Conservation (phyloP, 2,888 invertebrate species). For the Drosophila seclusa region DNA sequence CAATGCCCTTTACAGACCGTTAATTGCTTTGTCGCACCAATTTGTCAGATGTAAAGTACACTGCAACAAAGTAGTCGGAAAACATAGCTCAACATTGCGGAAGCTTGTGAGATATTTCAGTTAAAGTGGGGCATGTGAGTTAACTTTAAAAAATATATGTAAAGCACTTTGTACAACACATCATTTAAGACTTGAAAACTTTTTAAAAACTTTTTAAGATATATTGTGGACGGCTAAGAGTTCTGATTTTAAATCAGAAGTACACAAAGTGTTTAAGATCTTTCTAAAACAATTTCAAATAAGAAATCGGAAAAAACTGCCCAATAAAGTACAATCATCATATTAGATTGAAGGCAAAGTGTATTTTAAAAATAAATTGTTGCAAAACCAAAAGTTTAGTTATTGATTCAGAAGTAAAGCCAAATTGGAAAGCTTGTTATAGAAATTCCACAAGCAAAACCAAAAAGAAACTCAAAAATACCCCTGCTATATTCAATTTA, state of each 20-base stretch:
- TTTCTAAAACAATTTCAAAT: neutral
- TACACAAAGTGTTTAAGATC: neutral
- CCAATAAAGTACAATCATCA: neutral
- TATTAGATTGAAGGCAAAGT: too few relatives aligned
- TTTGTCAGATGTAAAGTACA: constrained; percentile 52
- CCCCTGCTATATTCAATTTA: neutral
- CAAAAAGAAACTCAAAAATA: neutral
- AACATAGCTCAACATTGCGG: constrained; percentile 5
- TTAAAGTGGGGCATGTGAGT: neutral
- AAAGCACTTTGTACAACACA: neutral
- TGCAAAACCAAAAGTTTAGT: neutral
- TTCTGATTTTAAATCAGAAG: neutral
- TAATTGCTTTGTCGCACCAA: constrained; percentile 71
- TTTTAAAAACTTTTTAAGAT: too few relatives aligned
- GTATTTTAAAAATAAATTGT: neutral
- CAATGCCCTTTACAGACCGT: constrained; percentile 55
- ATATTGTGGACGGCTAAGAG: too few relatives aligned
- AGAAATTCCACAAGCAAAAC: neutral
- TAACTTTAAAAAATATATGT: neutral
- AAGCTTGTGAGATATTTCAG: neutral
- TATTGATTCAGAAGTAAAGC: neutral
- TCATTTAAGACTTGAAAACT: neutral
- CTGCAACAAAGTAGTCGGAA: constrained; percentile 9
- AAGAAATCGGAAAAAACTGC: neutral
- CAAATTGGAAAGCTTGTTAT: too few relatives aligned